Conservation (phyloP, 2,888 invertebrate species). For the Ceriagrion tenellum region DNA sequence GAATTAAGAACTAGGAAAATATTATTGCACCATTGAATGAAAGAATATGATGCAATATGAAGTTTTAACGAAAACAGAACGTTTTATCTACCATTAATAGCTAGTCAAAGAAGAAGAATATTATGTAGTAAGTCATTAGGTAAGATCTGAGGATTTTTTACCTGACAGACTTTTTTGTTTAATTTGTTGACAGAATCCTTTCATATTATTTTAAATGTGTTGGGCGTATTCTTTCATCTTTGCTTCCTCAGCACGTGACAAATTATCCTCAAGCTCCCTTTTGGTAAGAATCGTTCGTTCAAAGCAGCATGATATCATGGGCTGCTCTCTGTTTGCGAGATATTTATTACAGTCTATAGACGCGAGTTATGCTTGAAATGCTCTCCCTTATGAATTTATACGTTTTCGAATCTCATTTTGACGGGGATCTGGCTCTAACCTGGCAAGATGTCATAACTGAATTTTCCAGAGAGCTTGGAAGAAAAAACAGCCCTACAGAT, state of each 20-base stretch:
- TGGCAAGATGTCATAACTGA: constrained; percentile 29
- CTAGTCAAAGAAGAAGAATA: too few species aligned
- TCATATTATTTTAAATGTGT: too few species aligned
- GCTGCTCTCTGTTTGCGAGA: not conserved
- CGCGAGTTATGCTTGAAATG: constrained; percentile 1
- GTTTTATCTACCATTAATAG: too few species aligned
- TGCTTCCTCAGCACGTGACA: not conserved
- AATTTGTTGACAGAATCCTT: too few species aligned
- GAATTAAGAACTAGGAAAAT: too few species aligned
- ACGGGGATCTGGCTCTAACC: not conserved
- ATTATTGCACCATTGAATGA: too few species aligned
- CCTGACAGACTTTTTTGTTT: too few species aligned
- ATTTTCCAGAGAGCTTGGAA: not conserved
- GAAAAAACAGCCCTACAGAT: not conserved
- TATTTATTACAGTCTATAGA: constrained; percentile 20
- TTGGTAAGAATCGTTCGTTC: not conserved
- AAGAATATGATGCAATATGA: too few species aligned
- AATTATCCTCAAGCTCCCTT: not conserved
- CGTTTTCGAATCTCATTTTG: not conserved
- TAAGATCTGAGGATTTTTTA: too few species aligned
- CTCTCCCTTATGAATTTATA: constrained; percentile 5
- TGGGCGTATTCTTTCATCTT: not conserved
- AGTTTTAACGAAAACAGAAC: too few species aligned
- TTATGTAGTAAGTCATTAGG: too few species aligned
- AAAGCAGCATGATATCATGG: not conserved